Conservation (phyloP, 2,888 invertebrate genomes). For the Vandiemenella viatica region DNA sequence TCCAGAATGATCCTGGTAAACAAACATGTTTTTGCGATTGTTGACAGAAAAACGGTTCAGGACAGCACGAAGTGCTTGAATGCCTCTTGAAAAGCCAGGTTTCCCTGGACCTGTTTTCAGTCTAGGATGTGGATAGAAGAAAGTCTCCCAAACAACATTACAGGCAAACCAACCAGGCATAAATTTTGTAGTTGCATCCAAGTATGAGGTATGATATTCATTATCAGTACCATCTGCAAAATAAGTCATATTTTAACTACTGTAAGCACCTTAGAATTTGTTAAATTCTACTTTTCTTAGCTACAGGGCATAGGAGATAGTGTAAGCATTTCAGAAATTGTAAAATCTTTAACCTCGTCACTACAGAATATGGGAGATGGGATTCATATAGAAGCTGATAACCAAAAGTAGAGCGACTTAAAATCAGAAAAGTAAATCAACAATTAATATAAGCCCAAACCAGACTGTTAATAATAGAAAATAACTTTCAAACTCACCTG, state of each 20-base stretch:
- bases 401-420: too few species aligned
- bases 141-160: constrained; percentile 53
- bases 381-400: too few species aligned
- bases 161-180: constrained; percentile 57
- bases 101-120: constrained; percentile 47
- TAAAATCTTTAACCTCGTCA: too few species aligned
- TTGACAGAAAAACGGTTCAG: constrained; percentile 53
- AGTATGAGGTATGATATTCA: constrained; percentile 21
- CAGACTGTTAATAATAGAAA: too few species aligned
- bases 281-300: too few species aligned
- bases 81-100: constrained; percentile 42
- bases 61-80: constrained; percentile 45
- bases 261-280: too few species aligned
- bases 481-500: too few species aligned
- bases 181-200: constrained; percentile 33
- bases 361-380: too few species aligned
- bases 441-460: not conserved
- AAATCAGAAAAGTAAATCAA: too few species aligned
- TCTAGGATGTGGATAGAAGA: constrained; percentile 52
- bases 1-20: constrained; percentile 46
- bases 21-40: constrained; percentile 62
- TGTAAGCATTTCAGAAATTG: too few species aligned
- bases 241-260: not conserved
- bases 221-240: constrained; percentile 7
- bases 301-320: too few species aligned